Evolutionary conservation across 2,797 vertebrate species (phyloP), one percentile per base, ranked within the genome.

Genomic region (Aulostomus chinensis): DNA sequence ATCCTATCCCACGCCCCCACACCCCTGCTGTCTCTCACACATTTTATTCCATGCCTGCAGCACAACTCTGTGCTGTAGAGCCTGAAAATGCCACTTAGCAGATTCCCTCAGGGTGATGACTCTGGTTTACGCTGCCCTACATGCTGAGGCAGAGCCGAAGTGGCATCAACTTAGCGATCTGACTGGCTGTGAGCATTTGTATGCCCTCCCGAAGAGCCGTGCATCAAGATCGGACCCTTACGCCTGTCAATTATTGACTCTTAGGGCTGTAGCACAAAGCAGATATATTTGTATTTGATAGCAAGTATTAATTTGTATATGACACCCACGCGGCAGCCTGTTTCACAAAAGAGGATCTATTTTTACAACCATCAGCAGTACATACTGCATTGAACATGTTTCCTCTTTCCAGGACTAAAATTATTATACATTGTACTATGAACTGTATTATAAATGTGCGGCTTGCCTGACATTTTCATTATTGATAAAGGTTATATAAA

Each of bases 111-210:
- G 76, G 76, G 68, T 73, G 69, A 73, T 55, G 65, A 73, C 61
- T 78, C 54, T 17, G 9, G 47, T 73, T 81, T 62, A 68, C 33
- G 38, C 64, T 59, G 69, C 75, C 74, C 75, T 63, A 55, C 66
- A 79, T 59, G 63, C 67, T 51, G 62, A 71, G 63, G 62, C 57
- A 12, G 9, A 21, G 56, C 66, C 49, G 71, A 67, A 68, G 78
- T 62, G 68, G 51, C 69, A 58, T 73, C 67, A 52, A 41, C 54
- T 60, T 51, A 11, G 2, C 45, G 34, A 47, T 76, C 72, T 59
- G 57, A 81, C 47, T 32, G 76, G 80, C 83, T 84, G 77, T 73
- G 76, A 84, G 80, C 71, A 60, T 84, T 84, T 83, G 67, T 75
- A 21, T 64, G 29, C 62, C 49, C 36, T 66, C 56, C 43, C 33